phyloP scores from a whole-genome alignment of 2,797 vertebrate genomes.

The Glyptemys insculpta region DNA sequence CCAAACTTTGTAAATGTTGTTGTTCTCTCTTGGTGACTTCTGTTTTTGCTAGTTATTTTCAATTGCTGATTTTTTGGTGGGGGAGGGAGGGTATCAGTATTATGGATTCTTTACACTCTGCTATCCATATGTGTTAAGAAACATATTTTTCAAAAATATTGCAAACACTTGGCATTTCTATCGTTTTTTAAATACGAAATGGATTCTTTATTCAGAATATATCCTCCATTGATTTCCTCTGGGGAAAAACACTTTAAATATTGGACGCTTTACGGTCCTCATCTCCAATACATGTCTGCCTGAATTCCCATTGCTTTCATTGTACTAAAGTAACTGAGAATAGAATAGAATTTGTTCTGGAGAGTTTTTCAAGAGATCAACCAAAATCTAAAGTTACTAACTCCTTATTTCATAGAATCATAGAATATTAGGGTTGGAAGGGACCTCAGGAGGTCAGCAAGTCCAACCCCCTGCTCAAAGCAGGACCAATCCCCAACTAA shows the following conservation, averaged over 20 bases:
- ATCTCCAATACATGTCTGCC: background rate
- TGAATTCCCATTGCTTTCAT: background rate
- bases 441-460: no score
- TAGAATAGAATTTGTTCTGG: background rate
- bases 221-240: background rate
- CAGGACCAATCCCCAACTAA: no score
- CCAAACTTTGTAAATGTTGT: background rate
- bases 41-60: background rate
- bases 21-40: background rate
- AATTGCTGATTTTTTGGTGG: background rate
- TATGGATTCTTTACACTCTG: background rate
- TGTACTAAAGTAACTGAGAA: background rate
- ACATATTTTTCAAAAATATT: background rate
- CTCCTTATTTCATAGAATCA: no score
- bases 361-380: background rate
- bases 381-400: background rate
- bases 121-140: background rate
- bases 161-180: background rate
- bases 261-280: rapidly evolving
- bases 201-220: background rate
- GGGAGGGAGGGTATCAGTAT: background rate
- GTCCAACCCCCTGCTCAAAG: no score
- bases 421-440: no score
- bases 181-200: background rate
- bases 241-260: background rate